Evolutionary conservation across 2,113 vertebrate species (phyloP).

Genomic region (Leptosomus discolor): DNA sequence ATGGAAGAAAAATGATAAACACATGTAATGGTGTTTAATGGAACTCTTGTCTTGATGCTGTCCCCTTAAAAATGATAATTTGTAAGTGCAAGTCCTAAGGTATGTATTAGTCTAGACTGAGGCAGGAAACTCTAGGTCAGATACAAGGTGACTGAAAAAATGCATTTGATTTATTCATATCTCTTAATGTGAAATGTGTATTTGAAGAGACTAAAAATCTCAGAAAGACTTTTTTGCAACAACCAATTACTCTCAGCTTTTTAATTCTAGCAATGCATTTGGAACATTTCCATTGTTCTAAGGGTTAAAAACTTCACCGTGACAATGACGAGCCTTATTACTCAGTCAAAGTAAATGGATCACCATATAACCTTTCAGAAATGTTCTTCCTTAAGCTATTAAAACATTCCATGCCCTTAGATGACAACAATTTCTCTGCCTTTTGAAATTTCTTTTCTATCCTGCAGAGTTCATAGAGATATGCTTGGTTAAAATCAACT

Average conservation of each 20-base stretch:
- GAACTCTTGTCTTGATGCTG: neutral
- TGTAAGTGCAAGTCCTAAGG: neutral
- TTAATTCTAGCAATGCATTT: slow-evolving; percentile 55
- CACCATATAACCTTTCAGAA: slow-evolving; percentile 85
- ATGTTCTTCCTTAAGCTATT: slow-evolving; percentile 86
- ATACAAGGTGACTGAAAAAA: neutral
- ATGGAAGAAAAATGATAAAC: slow-evolving; percentile 4
- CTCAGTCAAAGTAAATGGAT: slow-evolving; percentile 87
- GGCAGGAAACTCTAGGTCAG: slow-evolving; percentile 7
- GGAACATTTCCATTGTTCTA: slow-evolving; percentile 77
- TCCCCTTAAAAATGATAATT: neutral
- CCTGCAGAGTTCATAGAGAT: slow-evolving; percentile 95
- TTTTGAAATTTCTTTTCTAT: slow-evolving; percentile 93
- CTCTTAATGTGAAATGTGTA: slow-evolving; percentile 11
- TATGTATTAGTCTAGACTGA: neutral
- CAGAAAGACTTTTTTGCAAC: slow-evolving; percentile 17
- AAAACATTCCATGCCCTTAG: slow-evolving; percentile 89
- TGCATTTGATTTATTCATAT: slow-evolving; percentile 51
- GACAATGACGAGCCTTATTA: slow-evolving; percentile 83
- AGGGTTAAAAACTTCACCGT: slow-evolving; percentile 79
- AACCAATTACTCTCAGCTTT: slow-evolving; percentile 63
- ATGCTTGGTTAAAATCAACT: slow-evolving; percentile 98
- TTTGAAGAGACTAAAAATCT: slow-evolving; percentile 38
- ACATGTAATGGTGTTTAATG: neutral
- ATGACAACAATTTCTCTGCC: slow-evolving; percentile 91